Evolutionary conservation across 2,888 invertebrate species (phyloP).

Genomic region (Drosophila quinaria): DNA sequence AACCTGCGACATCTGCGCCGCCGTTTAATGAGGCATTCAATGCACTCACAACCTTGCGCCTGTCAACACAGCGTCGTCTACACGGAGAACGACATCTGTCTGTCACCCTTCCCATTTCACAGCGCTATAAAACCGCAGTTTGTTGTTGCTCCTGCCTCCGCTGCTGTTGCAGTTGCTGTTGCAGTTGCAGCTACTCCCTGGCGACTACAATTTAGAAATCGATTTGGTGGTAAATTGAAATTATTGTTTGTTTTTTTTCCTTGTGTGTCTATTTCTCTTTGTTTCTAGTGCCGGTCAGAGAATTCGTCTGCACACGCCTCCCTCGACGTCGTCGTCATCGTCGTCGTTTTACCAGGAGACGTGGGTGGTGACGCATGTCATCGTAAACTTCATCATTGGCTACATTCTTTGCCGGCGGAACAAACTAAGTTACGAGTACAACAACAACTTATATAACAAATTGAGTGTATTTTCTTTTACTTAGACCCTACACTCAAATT

Average conservation of each 20-base stretch:
- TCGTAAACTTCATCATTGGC: constrained; percentile 82
- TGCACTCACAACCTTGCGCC: constrained; percentile 73
- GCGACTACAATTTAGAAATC: constrained; percentile 70
- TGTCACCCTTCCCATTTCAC: constrained; percentile 63
- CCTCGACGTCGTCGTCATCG: constrained; percentile 28
- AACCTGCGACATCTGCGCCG: constrained; percentile 63
- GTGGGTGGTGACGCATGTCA: constrained; percentile 85
- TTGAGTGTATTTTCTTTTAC: constrained; percentile 39
- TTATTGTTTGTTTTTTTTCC: constrained; percentile 65
- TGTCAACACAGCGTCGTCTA: constrained; percentile 63
- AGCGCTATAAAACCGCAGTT: constrained; percentile 75
- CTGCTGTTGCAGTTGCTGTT: constrained; percentile 10
- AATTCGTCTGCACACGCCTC: constrained; percentile 63
- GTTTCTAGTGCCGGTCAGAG: constrained; percentile 13
- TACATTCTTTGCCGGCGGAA: constrained; percentile 51
- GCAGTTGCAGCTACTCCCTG: constrained; percentile 35
- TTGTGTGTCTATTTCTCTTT: constrained; percentile 18
- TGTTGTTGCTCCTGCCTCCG: constrained; percentile 49
- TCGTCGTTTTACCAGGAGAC: constrained; percentile 49
- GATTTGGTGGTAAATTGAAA: constrained; percentile 78
- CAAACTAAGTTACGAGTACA: constrained; percentile 30
- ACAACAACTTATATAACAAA: constrained; percentile 67
- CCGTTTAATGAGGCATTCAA: constrained; percentile 83
- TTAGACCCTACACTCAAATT: neutral
- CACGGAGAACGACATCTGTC: constrained; percentile 54